Conservation (phyloP, 2,888 invertebrate species). For the Nymphalis urticae region DNA sequence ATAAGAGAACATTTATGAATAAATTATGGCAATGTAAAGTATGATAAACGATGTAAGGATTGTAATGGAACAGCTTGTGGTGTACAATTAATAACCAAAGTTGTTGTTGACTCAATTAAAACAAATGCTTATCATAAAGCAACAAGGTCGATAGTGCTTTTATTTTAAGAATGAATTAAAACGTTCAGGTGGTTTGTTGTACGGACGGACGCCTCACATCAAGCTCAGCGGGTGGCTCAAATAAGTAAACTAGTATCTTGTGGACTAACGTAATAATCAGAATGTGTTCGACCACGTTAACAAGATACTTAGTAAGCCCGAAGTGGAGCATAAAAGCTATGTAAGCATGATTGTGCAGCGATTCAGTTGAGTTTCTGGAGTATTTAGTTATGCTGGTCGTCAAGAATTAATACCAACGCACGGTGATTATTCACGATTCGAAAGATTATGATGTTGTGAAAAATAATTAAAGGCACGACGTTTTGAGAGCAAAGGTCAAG, state of each 20-base stretch:
- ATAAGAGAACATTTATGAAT: slow-evolving; percentile 73
- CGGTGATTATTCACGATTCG: slow-evolving; percentile 73
- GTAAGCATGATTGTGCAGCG: slow-evolving; percentile 38
- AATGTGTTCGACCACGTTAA: slow-evolving; percentile 60
- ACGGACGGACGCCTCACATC: slow-evolving; percentile 65
- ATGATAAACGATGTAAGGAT: slow-evolving; percentile 79
- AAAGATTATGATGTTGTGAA: slow-evolving; percentile 77
- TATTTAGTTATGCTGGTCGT: slow-evolving; percentile 54
- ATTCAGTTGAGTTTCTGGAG: slow-evolving; percentile 33
- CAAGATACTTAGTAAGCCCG: slow-evolving; percentile 53
- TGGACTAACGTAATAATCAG: slow-evolving; percentile 76
- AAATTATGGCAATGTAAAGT: slow-evolving; percentile 79
- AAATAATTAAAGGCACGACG: slow-evolving; percentile 74
- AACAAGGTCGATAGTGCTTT: slow-evolving; percentile 33
- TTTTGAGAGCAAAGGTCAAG: slow-evolving; percentile 63
- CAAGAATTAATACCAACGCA: slow-evolving; percentile 62
- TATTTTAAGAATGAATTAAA: slow-evolving; percentile 41
- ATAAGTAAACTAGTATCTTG: slow-evolving; percentile 75
- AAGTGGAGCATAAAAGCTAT: slow-evolving; percentile 42
- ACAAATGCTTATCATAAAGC: slow-evolving; percentile 37
- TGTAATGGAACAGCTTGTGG: slow-evolving; percentile 75
- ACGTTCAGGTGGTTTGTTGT: slow-evolving; percentile 54
- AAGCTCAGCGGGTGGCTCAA: slow-evolving; percentile 75
- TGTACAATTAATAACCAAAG: slow-evolving; percentile 58
- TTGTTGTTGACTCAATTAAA: slow-evolving; percentile 38